Evolutionary conservation across 1,140 invertebrate genomes (phyloP), one percentile per base, ranked within the genome.

Genomic region (Eubasilissa regina): DNA sequence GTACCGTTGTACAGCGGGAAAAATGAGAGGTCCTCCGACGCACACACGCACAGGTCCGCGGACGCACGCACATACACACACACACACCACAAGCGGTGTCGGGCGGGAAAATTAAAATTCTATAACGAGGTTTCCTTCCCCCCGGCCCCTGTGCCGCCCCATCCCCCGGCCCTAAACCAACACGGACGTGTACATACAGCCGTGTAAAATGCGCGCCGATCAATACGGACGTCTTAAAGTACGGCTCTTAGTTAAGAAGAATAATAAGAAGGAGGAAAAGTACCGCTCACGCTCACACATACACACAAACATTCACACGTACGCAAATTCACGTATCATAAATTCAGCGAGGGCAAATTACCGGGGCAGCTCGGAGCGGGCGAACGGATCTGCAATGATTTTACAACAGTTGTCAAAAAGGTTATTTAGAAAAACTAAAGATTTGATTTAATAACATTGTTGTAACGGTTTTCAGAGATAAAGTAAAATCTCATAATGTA

Each of bases 201-300:
- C 76, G 79, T 83, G 81, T 83, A 83, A 83, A 83, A 83, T 83
- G 81, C 79, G 76, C 81, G 79, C 81, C 81, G 81, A 83, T 83
- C 81, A 83, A 83, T 83, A 83, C 81, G 81, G 77, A 83, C 81
- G 81, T 83, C 81, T 83, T 83, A 83, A 83, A 83, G 81, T 83
- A 83, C 81, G 81, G 81, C 81, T 83, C 81, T 83, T 83, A 83
- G 81, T 83, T 83, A 82, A 82, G 81, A 83, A 83, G 81, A 83
- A 83, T 83, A 83, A 83, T 83, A 83, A 83, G 81, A 83, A 83
- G 79, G 79, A 83, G 81, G 81, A 83, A 83, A 83, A 80, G 79
- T 80, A 82, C 81, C 76, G 68, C 47, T 56, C 70, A 77, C 80
- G 11, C 80, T 60, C 78, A 66, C 81, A 60, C 78, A 79, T 35